Base-by-base conservation (phyloP, 2,797 vertebrate species). In the Chloroceryle amazona region DNA sequence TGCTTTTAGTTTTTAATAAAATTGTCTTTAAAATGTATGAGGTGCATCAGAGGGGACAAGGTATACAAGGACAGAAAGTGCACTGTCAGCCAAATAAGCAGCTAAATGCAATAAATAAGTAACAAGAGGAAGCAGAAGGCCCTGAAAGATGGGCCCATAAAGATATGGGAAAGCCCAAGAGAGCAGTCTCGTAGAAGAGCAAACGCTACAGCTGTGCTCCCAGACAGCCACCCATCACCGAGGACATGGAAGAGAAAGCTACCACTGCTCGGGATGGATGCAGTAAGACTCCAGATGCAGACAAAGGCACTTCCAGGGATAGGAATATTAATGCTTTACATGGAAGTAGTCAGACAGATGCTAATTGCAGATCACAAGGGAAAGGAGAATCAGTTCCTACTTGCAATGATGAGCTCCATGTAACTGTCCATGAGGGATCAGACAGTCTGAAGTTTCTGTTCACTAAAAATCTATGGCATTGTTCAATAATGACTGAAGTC, bases 21-120 rank as follows among this genome's bases (percentile, higher is more conserved):
- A 95, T 91, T 94, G 96, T 96, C 94, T 96, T 92, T 91, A 83
- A 96, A 98, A 97, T 90, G 14, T 90, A 97, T 94, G 91, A 95
- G 88, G 81, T 3, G 1, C 65, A 81, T 86, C 0, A 1, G 51
- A 95, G 39, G 67, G 93, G 71, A 85, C 86, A 90, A 91, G 84
- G 76, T 86, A 23, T 83, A 68, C 75, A 89, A 93, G 90, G 87
- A 89, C 86, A 70, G 91, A 68, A 96, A 90, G 58, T 86, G 86
- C 88, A 57, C 31, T 31, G 79, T 91, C 96, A 97, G 96, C 91
- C 87, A 83, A 95, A 91, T 68, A 94, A 86, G 81, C 73, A 73
- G 55, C 73, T 90, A 95, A 91, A 92, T 54, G 91, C 80, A 91
- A 85, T 97, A 97, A 95, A 96, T 94, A 95, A 97, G 62, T 92